A percentile compares a stretch with the other conserved stretches of the same genome.
Evolutionary conservation across 2,888 invertebrate genomes (phyloP).

Genomic region (Cataglyphis livida): DNA sequence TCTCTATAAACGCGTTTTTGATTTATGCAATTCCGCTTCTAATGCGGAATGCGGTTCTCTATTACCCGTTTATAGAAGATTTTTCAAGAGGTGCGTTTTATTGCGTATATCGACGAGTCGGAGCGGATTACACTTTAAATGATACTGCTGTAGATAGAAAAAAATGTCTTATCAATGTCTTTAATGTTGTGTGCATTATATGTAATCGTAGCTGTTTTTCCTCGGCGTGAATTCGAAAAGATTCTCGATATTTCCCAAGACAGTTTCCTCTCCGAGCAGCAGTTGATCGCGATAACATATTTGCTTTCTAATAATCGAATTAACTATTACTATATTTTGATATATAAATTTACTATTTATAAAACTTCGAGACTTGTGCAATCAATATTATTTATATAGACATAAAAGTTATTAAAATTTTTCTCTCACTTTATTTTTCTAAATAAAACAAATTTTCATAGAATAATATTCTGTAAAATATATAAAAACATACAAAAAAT

Average conservation of each 20-base stretch:
- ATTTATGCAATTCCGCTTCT: not conserved
- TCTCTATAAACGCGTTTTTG: not conserved
- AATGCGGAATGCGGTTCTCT: not conserved
- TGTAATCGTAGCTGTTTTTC: conserved; percentile 33
- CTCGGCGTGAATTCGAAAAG: conserved; percentile 11
- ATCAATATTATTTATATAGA: not conserved
- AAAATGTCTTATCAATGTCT: conserved; percentile 47
- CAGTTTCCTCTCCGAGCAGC: not conserved
- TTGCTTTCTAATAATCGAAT: conserved; percentile 18
- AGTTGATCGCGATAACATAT: conserved; percentile 21
- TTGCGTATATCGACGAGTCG: conserved; percentile 23
- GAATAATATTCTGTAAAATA: not conserved
- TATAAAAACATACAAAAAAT: not conserved
- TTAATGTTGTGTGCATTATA: conserved; percentile 37
- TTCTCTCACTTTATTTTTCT: not conserved
- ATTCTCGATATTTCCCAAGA: conserved; percentile 12
- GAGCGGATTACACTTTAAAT: conserved; percentile 15
- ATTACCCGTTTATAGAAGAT: not conserved
- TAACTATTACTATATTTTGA: not conserved
- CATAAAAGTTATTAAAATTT: not conserved
- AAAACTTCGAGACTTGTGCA: not conserved
- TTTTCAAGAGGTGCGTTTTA: conserved; percentile 17
- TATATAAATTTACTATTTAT: too few species aligned
- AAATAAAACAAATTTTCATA: not conserved
- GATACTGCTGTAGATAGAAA: conserved; percentile 26